Evolutionary conservation across 64 coral and sea anemone genomes (phyloP).

Genomic region (Stichodactyla mertensii): DNA sequence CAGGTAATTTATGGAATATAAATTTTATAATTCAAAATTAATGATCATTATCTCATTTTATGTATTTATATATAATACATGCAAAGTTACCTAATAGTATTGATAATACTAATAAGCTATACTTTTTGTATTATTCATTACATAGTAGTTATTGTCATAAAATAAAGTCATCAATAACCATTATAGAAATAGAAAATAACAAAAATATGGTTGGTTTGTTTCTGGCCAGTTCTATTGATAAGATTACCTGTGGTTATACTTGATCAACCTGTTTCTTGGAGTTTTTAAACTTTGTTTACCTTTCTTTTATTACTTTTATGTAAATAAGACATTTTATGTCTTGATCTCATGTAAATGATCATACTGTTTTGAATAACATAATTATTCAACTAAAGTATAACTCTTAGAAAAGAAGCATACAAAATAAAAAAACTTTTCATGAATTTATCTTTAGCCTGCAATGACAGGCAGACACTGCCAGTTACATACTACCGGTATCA

Average conservation of each 20-base stretch:
- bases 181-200: neutral
- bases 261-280: neutral
- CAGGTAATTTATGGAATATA: neutral
- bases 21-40: neutral
- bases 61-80: too few species aligned
- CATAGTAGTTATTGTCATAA: too few species aligned
- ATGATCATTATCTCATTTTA: too few species aligned
- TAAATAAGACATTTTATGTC: neutral
- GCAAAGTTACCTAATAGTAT: too few species aligned
- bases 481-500: too few species aligned
- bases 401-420: too few species aligned
- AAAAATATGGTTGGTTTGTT: neutral
- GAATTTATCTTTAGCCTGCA: too few species aligned
- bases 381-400: neutral
- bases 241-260: neutral
- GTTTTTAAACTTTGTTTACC: neutral
- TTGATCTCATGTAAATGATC: neutral
- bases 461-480: too few species aligned
- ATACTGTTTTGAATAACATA: neutral
- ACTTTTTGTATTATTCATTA: too few species aligned
- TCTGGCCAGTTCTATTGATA: neutral
- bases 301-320: neutral
- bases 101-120: too few species aligned
- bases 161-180: neutral
- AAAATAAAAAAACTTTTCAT: too few species aligned